Conservation (phyloP, 2,888 invertebrate species). For the Leptinotarsa rubiginosa region DNA sequence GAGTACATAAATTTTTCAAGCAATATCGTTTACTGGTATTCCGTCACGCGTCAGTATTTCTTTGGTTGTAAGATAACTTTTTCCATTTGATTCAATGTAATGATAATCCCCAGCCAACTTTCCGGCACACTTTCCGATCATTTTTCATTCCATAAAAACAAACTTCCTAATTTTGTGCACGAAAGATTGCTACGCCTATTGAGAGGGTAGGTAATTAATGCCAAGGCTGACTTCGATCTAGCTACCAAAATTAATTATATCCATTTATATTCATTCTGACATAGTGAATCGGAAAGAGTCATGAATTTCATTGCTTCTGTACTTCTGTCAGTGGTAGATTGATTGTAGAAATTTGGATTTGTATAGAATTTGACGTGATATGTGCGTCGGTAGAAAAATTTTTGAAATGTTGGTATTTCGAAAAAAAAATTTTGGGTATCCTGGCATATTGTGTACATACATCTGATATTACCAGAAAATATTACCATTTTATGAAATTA, state of each 20-base stretch:
- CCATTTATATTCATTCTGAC: constrained; percentile 32
- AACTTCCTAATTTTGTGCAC: constrained; percentile 16
- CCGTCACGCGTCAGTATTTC: not conserved
- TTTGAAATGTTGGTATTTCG: too few relatives aligned
- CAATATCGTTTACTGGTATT: not conserved
- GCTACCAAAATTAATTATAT: constrained; percentile 26
- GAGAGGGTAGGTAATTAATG: constrained; percentile 17
- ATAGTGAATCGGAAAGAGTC: constrained; percentile 25
- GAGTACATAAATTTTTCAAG: too few relatives aligned
- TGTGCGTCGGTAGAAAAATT: too few relatives aligned
- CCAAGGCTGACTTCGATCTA: constrained; percentile 17
- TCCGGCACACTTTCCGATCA: constrained; percentile 16
- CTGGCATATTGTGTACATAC: too few relatives aligned
- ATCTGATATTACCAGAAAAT: too few relatives aligned
- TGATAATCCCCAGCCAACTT: constrained; percentile 3
- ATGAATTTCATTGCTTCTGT: constrained; percentile 32
- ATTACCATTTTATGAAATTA: too few relatives aligned
- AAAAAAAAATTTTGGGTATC: too few relatives aligned
- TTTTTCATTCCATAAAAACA: constrained; percentile 16
- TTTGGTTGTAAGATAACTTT: constrained; percentile 4
- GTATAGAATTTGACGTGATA: not conserved
- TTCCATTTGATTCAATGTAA: not conserved
- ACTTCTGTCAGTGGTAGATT: constrained; percentile 30
- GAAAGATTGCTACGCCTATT: constrained; percentile 11
- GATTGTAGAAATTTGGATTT: constrained; percentile 24